These are phyloP conservation scores for Listronotus oregonensis DNA, from an alignment of 1,140 invertebrate species.

Conservation along the genomic window DNA sequence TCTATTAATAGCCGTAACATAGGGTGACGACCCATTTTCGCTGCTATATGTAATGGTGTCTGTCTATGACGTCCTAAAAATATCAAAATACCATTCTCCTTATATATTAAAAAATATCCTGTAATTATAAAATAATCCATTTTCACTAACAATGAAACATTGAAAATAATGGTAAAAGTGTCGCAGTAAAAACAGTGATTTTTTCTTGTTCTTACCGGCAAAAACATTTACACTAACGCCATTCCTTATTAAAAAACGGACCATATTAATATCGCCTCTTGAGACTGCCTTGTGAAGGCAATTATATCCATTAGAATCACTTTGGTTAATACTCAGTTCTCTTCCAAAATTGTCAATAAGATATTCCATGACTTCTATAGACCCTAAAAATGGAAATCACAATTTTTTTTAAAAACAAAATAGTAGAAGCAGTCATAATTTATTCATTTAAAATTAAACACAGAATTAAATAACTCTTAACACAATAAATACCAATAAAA, in stretches of 20 bases:
- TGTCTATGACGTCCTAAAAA: conserved; percentile 65
- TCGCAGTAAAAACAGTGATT: not conserved
- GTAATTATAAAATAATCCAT: too few species aligned
- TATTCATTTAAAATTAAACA: too few species aligned
- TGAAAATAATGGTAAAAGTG: not conserved
- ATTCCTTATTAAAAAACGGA: conserved; percentile 79
- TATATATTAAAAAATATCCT: too few species aligned
- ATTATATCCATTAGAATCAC: conserved; percentile 49
- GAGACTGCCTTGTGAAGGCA: conserved; percentile 65
- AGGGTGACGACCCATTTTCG: conserved; percentile 65
- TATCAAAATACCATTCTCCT: too few species aligned
- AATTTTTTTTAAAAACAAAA: too few species aligned
- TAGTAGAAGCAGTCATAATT: too few species aligned
- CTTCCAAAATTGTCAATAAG: conserved; percentile 45
- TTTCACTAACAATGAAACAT: too few species aligned
- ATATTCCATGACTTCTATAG: conserved; percentile 59
- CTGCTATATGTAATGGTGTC: conserved; percentile 87
- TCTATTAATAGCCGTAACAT: conserved; percentile 64
- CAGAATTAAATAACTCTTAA: too few species aligned
- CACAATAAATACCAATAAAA: too few species aligned
- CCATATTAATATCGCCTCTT: conserved; percentile 59
- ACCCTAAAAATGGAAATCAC: conserved; percentile 18
- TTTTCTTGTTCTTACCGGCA: conserved; percentile 13
- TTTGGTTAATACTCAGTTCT: conserved; percentile 51
- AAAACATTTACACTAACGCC: conserved; percentile 80